Percentiles rank a stretch among this genome's conserved stretches.
Conservation (phyloP, 2,888 invertebrate genomes). For the Hoplodrina ambigua region DNA sequence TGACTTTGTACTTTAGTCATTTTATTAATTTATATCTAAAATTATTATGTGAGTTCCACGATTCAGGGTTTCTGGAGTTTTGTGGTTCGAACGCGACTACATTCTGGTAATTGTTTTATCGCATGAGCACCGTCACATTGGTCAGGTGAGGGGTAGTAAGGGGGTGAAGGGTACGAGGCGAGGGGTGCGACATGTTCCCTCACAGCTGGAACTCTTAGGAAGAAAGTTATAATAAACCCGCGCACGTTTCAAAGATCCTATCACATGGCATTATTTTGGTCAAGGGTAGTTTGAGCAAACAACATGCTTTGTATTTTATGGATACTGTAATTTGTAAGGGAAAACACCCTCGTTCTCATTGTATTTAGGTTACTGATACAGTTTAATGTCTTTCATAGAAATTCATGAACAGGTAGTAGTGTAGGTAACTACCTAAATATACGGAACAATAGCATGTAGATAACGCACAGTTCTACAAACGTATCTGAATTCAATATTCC, state of each 20-base stretch:
- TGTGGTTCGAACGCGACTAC: slow-evolving; percentile 79
- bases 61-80: slow-evolving; percentile 75
- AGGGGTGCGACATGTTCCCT: slow-evolving; percentile 68
- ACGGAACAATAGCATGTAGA: slow-evolving; percentile 46
- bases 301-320: slow-evolving; percentile 74
- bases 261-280: slow-evolving; percentile 86
- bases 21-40: slow-evolving; percentile 26
- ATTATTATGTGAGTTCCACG: slow-evolving; percentile 66
- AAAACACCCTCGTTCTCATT: slow-evolving; percentile 68
- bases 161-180: slow-evolving; percentile 44
- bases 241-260: slow-evolving; percentile 85
- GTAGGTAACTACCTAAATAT: slow-evolving; percentile 4
- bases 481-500: slow-evolving; percentile 23
- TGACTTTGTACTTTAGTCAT: slow-evolving; percentile 32
- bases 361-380: slow-evolving; percentile 65
- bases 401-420: slow-evolving; percentile 30
- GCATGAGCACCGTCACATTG: slow-evolving; percentile 84
- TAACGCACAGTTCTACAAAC: slow-evolving; percentile 28
- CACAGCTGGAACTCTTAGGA: slow-evolving; percentile 80
- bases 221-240: slow-evolving; percentile 85
- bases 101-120: slow-evolving; percentile 89
- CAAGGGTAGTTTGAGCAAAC: slow-evolving; percentile 85
- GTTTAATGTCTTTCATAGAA: slow-evolving; percentile 52
- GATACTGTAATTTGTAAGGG: slow-evolving; percentile 74
- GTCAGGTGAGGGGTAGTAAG: slow-evolving; percentile 68